Evolutionary conservation across 1,140 invertebrate genomes (phyloP), one percentile per base, ranked within the genome.

Genomic region (Papilio aristodemus): DNA sequence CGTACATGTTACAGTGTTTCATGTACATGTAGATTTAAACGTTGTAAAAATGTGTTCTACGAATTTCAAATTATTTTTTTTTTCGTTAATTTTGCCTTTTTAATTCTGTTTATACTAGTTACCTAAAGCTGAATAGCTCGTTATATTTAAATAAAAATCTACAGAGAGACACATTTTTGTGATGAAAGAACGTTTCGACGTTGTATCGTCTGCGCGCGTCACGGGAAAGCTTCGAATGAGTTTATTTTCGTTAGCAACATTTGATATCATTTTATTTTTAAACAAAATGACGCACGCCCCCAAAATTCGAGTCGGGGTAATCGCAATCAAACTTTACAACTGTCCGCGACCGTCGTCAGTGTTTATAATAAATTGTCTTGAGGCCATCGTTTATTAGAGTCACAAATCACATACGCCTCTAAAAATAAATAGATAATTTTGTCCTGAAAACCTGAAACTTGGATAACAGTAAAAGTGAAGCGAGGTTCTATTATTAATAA

Each of bases 201-300:
- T 72, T 83, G 76, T 81, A 77, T 82, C 78, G 78, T 71, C 84
- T 79, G 77, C 63, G 71, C 72, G 60, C 66, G 71, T 76, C 77
- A 80, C 80, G 41, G 41, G 79, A 84, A 81, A 85, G 83, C 73
- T 72, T 72, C 68, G 69, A 75, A 84, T 73, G 70, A 75, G 78
- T 84, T 81, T 86, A 84, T 84, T 81, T 84, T 71, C 38, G 81
- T 74, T 66, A 72, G 62, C 63, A 77, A 72, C 73, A 74, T 75
- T 76, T 76, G 68, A 80, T 75, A 77, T 70, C 71, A 69, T 78
- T 74, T 76, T 77, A 74, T 82, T 76, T 81, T 81, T 80, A 82
- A 80, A 73, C 80, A 74, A 78, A 80, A 74, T 86, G 84, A 86
- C 84, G 83, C 81, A 84, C 79, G 71, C 68, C 74, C 72, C 64